phyloP scores from a whole-genome alignment of 2,113 vertebrate genomes.

The Cnemophilus loriae region DNA sequence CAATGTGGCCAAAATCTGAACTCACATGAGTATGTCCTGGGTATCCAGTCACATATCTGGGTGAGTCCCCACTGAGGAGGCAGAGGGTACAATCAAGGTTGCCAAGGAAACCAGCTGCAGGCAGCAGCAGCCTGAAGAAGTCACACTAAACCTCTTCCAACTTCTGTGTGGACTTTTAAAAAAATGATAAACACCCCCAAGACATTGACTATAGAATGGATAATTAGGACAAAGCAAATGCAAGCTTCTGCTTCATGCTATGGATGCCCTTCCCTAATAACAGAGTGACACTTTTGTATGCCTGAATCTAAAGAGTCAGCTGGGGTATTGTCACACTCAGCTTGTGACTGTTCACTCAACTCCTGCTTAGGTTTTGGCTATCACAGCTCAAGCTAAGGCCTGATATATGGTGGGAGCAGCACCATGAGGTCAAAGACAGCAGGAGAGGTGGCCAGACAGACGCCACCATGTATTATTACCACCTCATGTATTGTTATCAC shows the following conservation, averaged over 20 bases:
- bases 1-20: background rate
- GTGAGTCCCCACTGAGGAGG: background rate
- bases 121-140: background rate
- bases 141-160: background rate
- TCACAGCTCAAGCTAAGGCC: background rate
- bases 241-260: background rate
- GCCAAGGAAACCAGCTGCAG: slow-evolving; percentile 22
- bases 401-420: background rate
- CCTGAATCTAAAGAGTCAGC: background rate
- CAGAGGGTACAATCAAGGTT: background rate
- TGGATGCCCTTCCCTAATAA: background rate
- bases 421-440: background rate
- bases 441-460: background rate
- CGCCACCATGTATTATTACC: background rate
- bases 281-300: background rate
- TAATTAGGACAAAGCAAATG: background rate
- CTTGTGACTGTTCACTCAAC: background rate
- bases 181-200: background rate
- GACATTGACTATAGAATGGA: background rate
- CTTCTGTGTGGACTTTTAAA: background rate
- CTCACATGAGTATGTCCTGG: background rate
- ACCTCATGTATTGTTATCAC: background rate
- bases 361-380: background rate
- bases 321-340: background rate
- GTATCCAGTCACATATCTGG: background rate